Base-by-base conservation (phyloP, 2,797 vertebrate species). In the Trematomus bernacchii region DNA sequence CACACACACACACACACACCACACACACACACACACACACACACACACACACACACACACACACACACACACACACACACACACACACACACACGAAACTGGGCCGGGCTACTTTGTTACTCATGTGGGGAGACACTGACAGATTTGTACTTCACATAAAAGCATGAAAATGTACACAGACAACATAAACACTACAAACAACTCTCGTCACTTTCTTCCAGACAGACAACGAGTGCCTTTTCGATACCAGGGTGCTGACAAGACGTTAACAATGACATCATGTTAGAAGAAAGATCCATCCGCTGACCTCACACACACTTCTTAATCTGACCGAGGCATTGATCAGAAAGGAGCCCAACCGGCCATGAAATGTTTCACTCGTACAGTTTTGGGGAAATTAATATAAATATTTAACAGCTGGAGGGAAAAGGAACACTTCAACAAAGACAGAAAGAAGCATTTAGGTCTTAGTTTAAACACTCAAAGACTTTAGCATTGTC, bases 71-170 rank as follows among this genome's bases (percentile, higher is more conserved):
- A 27, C 53, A 18, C 53, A 18, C 7, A 60, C 37, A 52, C 40
- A 66, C 23, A 23, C 3, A 3, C 3, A 3, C 3, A 3, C 3
- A 3, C 23, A 23, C 23, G 23, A 23, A 23, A 33, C 54, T 14
- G 19, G 10, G 40, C 21, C 18, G 3, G 47, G 30, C 40, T 11
- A 27, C 33, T 59, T 19, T 78, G 40, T 82, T 75, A 65, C 63
- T 86, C 77, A 82, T 55, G 12, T 44, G 15, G 1, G 51, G 42
- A 53, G 46, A 12, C 0, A 37, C 53, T 79, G 85, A 86, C 73
- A 80, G 63, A 84, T 85, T 68, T 78, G 51, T 69, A 40, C 2
- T 30, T 79, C 63, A 51, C 55, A 66, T 73, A 54, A 82, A 80
- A 74, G 44, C 12, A 12, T 0, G n/a, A 51, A 67, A 66, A 75